Evolutionary conservation across 2,797 vertebrate species (phyloP).

Genomic region (Microctenopoma lineatum): DNA sequence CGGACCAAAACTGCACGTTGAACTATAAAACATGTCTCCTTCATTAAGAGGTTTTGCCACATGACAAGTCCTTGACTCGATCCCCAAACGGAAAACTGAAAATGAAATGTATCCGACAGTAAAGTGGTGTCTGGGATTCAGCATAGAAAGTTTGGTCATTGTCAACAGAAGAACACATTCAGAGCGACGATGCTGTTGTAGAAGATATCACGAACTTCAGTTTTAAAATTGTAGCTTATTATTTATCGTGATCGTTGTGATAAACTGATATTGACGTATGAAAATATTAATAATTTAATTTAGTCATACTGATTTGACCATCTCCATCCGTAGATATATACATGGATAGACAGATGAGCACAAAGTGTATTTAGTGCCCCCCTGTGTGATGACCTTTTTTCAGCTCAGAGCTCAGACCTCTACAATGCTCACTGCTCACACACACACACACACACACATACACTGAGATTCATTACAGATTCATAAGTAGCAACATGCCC

Average conservation of each 20-base stretch:
- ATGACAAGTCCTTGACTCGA: no score
- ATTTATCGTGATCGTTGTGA: background rate
- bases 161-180: no score
- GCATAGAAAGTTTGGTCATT: no score
- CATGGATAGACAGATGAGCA: constrained; percentile 22
- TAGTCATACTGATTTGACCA: background rate
- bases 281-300: no score
- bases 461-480: constrained; percentile 72
- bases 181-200: no score
- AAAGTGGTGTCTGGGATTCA: background rate
- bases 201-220: background rate
- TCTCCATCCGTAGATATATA: background rate
- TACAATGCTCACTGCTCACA: constrained; percentile 27
- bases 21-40: background rate
- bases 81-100: no score
- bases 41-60: no score
- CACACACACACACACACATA: constrained; percentile 37
- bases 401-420: constrained; percentile 64
- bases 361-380: constrained; percentile 55
- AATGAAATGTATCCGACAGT: no score
- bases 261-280: background rate
- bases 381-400: constrained; percentile 78
- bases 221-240: background rate
- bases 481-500: constrained; percentile 78
- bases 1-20: background rate